phyloP scores from a whole-genome alignment of 1,140 invertebrate species.

The Drosophila santomea region DNA sequence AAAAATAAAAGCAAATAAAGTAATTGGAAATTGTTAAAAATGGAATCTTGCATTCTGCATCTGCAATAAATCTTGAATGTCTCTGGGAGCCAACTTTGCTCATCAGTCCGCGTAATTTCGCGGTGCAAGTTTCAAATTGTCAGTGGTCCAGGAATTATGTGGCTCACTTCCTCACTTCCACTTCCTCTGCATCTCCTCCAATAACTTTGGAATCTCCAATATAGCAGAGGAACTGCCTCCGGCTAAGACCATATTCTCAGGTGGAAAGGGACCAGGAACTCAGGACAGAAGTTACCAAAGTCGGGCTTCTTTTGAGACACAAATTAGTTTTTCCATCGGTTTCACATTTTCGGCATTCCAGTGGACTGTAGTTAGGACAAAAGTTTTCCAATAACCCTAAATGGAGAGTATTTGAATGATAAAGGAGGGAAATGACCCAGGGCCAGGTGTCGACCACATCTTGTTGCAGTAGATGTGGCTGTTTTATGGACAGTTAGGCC shows the following conservation, averaged over 20 bases:
- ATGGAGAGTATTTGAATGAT: slow-evolving; percentile 11
- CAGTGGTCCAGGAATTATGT: slow-evolving; percentile 57
- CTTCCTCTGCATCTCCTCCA: not conserved
- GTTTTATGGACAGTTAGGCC: slow-evolving; percentile 1
- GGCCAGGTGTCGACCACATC: slow-evolving; percentile 1
- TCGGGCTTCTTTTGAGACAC: slow-evolving; percentile 31
- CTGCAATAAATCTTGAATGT: slow-evolving; percentile 13
- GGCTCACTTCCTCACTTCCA: slow-evolving; percentile 7
- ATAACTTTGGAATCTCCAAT: not conserved
- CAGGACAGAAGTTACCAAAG: not conserved
- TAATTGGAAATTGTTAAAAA: not conserved
- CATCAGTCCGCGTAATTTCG: slow-evolving; percentile 71
- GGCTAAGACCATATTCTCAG: slow-evolving; percentile 62
- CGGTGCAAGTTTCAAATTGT: slow-evolving; percentile 70
- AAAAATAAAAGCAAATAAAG: not conserved
- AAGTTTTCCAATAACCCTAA: slow-evolving; percentile 55
- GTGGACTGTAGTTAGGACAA: slow-evolving; percentile 25
- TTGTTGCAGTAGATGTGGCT: not conserved
- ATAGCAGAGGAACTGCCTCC: slow-evolving; percentile 29
- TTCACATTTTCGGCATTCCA: slow-evolving; percentile 21
- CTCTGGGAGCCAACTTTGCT: slow-evolving; percentile 59
- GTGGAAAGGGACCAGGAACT: not conserved
- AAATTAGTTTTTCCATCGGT: slow-evolving; percentile 66
- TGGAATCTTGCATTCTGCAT: not conserved
- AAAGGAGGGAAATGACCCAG: not conserved